These are phyloP conservation scores for Caradrina clavipalpis DNA, from an alignment of 2,888 invertebrate species.

Conservation along the genomic window DNA sequence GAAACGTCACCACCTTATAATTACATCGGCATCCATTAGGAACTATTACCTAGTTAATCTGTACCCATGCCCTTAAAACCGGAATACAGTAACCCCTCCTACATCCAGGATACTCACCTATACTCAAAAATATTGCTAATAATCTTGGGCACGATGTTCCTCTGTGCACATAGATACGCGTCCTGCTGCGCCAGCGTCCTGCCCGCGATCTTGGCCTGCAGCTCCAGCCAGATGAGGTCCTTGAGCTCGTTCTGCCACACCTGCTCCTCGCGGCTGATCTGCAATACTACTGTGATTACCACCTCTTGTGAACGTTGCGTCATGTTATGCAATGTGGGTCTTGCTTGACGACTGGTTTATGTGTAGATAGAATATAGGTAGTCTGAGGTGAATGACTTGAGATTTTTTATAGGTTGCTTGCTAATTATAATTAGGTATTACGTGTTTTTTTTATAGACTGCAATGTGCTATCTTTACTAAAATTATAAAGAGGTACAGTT, in stretches of 20 bases:
- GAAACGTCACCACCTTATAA: too few species aligned
- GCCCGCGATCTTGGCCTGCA: slow-evolving; percentile 96
- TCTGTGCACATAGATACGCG: slow-evolving; percentile 93
- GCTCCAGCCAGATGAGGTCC: slow-evolving; percentile 97
- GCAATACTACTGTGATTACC: slow-evolving; percentile 63
- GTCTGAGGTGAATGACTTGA: neutral
- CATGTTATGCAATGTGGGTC: neutral
- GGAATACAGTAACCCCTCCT: too few species aligned
- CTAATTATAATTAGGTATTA: neutral
- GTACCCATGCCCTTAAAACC: too few species aligned
- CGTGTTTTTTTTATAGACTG: too few species aligned
- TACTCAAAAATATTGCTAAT: slow-evolving; percentile 95
- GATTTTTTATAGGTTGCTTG: neutral
- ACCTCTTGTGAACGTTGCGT: neutral
- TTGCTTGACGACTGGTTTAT: neutral
- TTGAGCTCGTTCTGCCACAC: slow-evolving; percentile 97
- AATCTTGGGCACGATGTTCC: slow-evolving; percentile 93
- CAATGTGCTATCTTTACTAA: too few species aligned
- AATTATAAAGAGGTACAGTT: too few species aligned
- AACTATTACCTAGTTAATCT: too few species aligned
- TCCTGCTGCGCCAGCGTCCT: slow-evolving; percentile 95
- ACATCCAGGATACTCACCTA: slow-evolving; percentile 91
- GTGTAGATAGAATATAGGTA: neutral
- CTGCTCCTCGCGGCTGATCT: slow-evolving; percentile 96
- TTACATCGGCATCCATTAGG: too few species aligned